Base-by-base conservation (phyloP, 2,888 invertebrate species). In the Tortricodes alternella region DNA sequence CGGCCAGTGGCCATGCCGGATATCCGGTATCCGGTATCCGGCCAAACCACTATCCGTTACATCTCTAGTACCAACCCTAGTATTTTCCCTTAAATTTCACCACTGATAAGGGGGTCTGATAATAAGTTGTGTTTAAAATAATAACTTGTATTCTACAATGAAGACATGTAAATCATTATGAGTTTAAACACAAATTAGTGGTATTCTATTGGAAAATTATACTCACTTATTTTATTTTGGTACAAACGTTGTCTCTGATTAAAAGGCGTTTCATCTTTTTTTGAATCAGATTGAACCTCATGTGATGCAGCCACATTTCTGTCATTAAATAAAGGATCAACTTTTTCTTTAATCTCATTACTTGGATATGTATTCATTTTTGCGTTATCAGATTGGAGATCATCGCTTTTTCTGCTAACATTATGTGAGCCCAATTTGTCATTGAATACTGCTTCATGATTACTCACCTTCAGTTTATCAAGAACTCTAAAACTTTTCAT, bases 381-480 rank as follows among this genome's bases (percentile, higher is more conserved):
- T 11, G 6, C 34, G 13, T 15, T 15, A 7, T 34, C 34, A 11
- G 34, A 34, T 7, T 15, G 6, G 11, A 34, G 13, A 15, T n/a
- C 11, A 34, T 6, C 27, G 8, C 11, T 13, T 15, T 34, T 13
- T 7, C 3, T 27, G 4, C 4, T 34, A 13, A 11, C 7, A 6
- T 34, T 34, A 13, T 13, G 7, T 13, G 2, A 2, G 8, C 13
- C 8, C 3, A 9, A 7, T 15, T 56, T 62, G 8, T 8, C 18
- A 18, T n/a, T 16, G 2, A 8, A 19, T 18, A 2, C 4, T 38
- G 1, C 9, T 38, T 38, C 2, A 16, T 13, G 21, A 2, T 34
- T 13, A 13, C 13, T 34, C 6, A 21, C 15, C 9, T 46, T 34
- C 1, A 34, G 19, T 44, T 58, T 5, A 53, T 24, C 13, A 57